These are phyloP conservation scores for Achatina immaculata DNA, from an alignment of 1,140 invertebrate genomes.

Conservation along the genomic window DNA sequence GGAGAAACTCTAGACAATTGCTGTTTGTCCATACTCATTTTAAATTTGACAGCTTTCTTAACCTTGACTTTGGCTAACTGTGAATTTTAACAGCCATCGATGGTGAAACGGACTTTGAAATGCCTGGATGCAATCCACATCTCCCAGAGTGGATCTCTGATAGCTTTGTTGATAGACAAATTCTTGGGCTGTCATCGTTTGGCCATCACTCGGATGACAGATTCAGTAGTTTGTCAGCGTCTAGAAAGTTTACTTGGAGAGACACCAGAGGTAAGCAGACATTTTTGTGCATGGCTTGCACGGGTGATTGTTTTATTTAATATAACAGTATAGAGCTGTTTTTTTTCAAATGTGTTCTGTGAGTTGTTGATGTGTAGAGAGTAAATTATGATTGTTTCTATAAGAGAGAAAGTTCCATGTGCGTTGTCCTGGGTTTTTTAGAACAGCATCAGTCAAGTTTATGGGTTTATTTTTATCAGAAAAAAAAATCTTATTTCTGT, in stretches of 20 bases:
- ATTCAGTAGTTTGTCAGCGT: slow-evolving; percentile 76
- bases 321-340: neutral
- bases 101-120: slow-evolving; percentile 75
- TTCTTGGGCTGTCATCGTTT: slow-evolving; percentile 77
- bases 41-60: no score
- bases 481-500: no score
- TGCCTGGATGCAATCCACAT: slow-evolving; percentile 80
- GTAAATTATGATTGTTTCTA: no score
- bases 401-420: no score
- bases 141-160: slow-evolving; percentile 77
- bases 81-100: slow-evolving; percentile 68
- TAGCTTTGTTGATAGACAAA: slow-evolving; percentile 76
- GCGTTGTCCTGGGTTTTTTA: no score
- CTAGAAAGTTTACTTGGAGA: slow-evolving; percentile 78
- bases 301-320: neutral
- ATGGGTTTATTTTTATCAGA: no score
- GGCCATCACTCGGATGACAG: slow-evolving; percentile 75
- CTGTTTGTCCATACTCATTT: no score
- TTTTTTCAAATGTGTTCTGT: no score
- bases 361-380: no score
- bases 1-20: no score
- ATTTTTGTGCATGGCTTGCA: neutral
- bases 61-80: no score
- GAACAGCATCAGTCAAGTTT: no score
- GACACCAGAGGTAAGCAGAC: slow-evolving; percentile 57